Evolutionary conservation across 2,113 vertebrate species (phyloP).

Genomic region (Hemicordylus capensis): DNA sequence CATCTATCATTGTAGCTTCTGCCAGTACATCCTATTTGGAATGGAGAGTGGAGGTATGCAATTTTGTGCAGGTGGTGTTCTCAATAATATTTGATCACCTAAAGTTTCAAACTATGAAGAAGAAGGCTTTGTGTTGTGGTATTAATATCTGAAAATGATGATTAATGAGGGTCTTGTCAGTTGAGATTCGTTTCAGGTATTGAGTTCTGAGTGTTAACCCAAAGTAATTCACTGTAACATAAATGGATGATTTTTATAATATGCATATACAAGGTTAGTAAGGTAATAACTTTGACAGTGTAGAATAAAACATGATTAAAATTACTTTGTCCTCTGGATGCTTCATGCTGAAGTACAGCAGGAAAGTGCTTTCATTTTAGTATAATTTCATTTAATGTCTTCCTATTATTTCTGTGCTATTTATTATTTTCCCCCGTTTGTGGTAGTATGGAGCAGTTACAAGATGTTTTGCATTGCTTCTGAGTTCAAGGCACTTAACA

Average conservation of each 20-base stretch:
- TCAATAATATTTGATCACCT: conserved; percentile 55
- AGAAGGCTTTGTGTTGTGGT: conserved; percentile 66
- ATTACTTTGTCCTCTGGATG: conserved; percentile 60
- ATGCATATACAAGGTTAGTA: conserved; percentile 65
- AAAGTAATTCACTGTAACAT: conserved; percentile 73
- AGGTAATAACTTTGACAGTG: conserved; percentile 66
- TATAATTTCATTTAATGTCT: conserved; percentile 37
- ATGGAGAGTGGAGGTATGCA: conserved; percentile 30
- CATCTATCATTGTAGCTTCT: conserved; percentile 28
- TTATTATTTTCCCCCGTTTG: conserved; percentile 14
- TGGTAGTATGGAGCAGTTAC: not conserved
- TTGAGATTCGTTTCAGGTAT: conserved; percentile 75
- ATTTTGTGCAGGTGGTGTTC: conserved; percentile 53
- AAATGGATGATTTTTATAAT: conserved; percentile 79
- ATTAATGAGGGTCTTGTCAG: conserved; percentile 77
- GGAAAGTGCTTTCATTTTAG: conserved; percentile 45
- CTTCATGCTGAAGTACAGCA: conserved; percentile 51
- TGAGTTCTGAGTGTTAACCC: conserved; percentile 66
- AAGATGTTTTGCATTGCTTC: not conserved
- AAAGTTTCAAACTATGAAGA: conserved; percentile 66
- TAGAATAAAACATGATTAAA: conserved; percentile 58
- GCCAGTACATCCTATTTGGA: conserved; percentile 18
- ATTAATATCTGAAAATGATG: conserved; percentile 70
- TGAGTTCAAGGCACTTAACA: conserved; percentile 11
- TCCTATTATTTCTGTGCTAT: conserved; percentile 16